A percentile compares a stretch with the other conserved stretches of the same genome.
These are phyloP conservation scores for Cynodonichthys magdalenae DNA, from an alignment of 2,797 vertebrate genomes.

Conservation along the genomic window DNA sequence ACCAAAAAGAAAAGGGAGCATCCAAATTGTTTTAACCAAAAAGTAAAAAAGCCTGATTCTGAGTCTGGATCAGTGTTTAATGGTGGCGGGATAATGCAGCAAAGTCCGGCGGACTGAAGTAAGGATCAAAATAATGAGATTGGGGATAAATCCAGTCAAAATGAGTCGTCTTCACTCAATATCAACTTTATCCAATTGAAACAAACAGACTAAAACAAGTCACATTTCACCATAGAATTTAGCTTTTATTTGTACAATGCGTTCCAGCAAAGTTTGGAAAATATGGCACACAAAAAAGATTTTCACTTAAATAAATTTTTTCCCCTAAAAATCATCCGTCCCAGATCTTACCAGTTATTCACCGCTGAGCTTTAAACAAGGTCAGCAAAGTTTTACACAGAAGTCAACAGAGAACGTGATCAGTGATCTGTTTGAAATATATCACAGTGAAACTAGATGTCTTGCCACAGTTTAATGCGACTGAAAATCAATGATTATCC, in stretches of 20 bases:
- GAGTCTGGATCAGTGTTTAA: no score
- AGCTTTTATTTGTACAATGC: conserved; percentile 74
- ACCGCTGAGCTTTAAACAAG: conserved; percentile 54
- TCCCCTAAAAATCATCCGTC: conserved; percentile 10
- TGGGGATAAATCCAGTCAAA: no score
- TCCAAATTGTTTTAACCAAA: no score
- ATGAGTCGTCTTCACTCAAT: no score
- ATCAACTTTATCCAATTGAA: neutral
- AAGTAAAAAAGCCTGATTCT: no score
- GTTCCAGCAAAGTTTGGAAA: conserved; percentile 61
- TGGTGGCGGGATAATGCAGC: no score
- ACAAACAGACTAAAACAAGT: conserved; percentile 33
- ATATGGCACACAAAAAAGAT: conserved; percentile 56
- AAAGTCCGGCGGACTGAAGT: no score
- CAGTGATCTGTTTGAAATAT: conserved; percentile 39
- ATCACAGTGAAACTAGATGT: conserved; percentile 71
- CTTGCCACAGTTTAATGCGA: conserved; percentile 57
- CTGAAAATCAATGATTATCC: conserved; percentile 28
- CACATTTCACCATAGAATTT: conserved; percentile 55
- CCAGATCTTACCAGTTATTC: conserved; percentile 41
- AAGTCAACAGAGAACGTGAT: conserved; percentile 32
- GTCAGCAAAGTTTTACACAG: conserved; percentile 48
- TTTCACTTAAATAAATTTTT: conserved; percentile 50
- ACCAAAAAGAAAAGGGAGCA: no score
- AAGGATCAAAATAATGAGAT: no score